phyloP scores from a whole-genome alignment of 2,113 vertebrate genomes.

The Nothobranchius kuhntae region DNA sequence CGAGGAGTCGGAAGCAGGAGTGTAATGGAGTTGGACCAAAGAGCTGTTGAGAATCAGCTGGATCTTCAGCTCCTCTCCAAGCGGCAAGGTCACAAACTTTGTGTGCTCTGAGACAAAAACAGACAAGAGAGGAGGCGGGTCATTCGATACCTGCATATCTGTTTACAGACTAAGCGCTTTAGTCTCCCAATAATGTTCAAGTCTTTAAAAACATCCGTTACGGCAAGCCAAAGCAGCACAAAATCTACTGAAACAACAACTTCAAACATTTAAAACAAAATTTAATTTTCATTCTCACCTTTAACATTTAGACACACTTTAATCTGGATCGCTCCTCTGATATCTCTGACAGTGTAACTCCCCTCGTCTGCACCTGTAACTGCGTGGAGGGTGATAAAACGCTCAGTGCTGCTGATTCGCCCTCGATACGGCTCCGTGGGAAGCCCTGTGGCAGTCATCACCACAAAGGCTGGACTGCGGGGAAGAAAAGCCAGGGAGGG shows the following conservation, averaged over 20 bases:
- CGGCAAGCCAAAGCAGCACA: background rate
- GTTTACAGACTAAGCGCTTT: slow-evolving; percentile 45
- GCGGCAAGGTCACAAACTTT: slow-evolving; percentile 47
- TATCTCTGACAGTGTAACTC: slow-evolving; percentile 75
- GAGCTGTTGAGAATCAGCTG: slow-evolving; percentile 76
- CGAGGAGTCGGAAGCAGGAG: slow-evolving; percentile 1
- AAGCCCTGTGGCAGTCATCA: slow-evolving; percentile 43
- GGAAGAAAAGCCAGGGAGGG: slow-evolving; percentile 11
- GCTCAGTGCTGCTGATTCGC: slow-evolving; percentile 53
- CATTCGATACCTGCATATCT: slow-evolving; percentile 23
- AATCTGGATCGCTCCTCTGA: slow-evolving; percentile 33
- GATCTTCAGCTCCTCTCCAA: slow-evolving; percentile 71
- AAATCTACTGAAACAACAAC: slow-evolving; percentile 14
- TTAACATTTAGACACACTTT: slow-evolving; percentile 80
- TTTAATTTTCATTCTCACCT: slow-evolving; percentile 64
- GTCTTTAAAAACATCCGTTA: slow-evolving; percentile 58
- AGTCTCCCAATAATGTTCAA: slow-evolving; percentile 40
- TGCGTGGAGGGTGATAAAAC: slow-evolving; percentile 44
- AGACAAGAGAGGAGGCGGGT: slow-evolving; percentile 10
- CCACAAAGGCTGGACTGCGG: slow-evolving; percentile 60
- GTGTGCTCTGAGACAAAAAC: slow-evolving; percentile 65
- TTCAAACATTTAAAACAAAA: background rate
- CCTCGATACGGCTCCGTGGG: slow-evolving; percentile 50
- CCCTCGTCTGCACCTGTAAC: slow-evolving; percentile 75
- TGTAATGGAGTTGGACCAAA: slow-evolving; percentile 69